These are phyloP conservation scores for Tenthredo scrophulariae DNA, from an alignment of 2,888 invertebrate species.

Conservation along the genomic window DNA sequence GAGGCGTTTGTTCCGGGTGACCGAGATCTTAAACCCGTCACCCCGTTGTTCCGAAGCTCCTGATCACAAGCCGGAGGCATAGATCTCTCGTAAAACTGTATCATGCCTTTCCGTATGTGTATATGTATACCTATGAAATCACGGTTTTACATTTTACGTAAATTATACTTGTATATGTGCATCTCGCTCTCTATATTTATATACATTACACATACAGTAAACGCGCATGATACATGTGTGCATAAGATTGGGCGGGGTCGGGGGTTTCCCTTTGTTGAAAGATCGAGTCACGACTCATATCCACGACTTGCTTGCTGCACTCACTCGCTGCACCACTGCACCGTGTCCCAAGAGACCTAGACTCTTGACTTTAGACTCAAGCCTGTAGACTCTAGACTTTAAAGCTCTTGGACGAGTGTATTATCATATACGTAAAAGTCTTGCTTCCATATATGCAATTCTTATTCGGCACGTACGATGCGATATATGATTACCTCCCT, in stretches of 20 bases:
- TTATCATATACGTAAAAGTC: not conserved
- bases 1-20: slow-evolving; percentile 43
- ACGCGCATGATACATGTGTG: not conserved
- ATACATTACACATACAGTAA: not conserved
- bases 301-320: not conserved
- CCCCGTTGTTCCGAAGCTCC: slow-evolving; percentile 6
- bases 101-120: not conserved
- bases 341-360: slow-evolving; percentile 3
- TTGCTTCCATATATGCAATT: not conserved
- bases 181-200: not conserved
- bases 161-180: not conserved
- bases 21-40: slow-evolving; percentile 29
- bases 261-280: slow-evolving; percentile 46
- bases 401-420: not conserved
- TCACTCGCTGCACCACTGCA: slow-evolving; percentile 13
- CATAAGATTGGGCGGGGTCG: slow-evolving; percentile 37
- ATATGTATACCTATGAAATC: not conserved
- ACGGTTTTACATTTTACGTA: not conserved
- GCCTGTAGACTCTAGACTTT: not conserved
- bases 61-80: slow-evolving; percentile 20
- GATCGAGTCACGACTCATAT: slow-evolving; percentile 42
- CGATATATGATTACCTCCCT: not conserved
- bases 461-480: not conserved
- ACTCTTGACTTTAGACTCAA: slow-evolving; percentile 1
- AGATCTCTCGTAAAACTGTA: slow-evolving; percentile 19